Evolutionary conservation across 2,888 invertebrate genomes (phyloP).

Genomic region (Operophtera brumata): DNA sequence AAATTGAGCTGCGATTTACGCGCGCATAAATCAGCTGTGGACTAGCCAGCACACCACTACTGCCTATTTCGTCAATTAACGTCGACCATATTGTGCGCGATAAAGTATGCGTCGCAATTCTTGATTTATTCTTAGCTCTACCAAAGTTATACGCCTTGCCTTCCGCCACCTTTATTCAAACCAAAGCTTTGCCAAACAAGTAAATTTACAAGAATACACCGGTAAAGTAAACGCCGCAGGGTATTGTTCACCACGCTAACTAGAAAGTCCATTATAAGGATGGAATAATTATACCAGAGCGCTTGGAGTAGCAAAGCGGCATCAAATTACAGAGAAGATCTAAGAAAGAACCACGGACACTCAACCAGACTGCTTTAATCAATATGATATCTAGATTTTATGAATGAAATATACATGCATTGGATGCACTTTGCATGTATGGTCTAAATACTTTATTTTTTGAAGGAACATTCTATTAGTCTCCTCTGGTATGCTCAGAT

Average conservation of each 20-base stretch:
- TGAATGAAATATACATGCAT: conserved; percentile 34
- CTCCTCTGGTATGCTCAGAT: conserved; percentile 16
- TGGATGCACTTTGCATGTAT: conserved; percentile 27
- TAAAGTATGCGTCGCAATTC: conserved; percentile 42
- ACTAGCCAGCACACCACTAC: conserved; percentile 45
- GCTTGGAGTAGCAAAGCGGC: conserved; percentile 43
- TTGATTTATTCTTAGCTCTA: conserved; percentile 44
- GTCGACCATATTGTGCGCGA: conserved; percentile 57
- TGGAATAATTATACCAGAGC: conserved; percentile 53
- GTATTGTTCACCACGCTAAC: conserved; percentile 41
- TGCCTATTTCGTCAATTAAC: conserved; percentile 67
- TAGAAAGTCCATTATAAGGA: conserved; percentile 62
- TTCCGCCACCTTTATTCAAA: conserved; percentile 1
- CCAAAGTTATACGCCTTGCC: conserved; percentile 3
- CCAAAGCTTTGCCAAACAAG: conserved; percentile 15
- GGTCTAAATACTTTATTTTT: not conserved
- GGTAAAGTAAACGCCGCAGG: conserved; percentile 16
- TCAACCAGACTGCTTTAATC: conserved; percentile 39
- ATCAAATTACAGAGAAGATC: conserved; percentile 55
- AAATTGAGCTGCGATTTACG: conserved; percentile 67
- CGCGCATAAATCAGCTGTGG: conserved; percentile 56
- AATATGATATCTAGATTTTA: conserved; percentile 47
- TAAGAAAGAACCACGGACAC: conserved; percentile 44
- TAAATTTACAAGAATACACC: conserved; percentile 10
- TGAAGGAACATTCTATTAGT: not conserved